Percentiles rank a stretch among this genome's conserved stretches.
phyloP scores from a whole-genome alignment of 2,888 invertebrate species.

The Steinernema hermaphroditum region DNA sequence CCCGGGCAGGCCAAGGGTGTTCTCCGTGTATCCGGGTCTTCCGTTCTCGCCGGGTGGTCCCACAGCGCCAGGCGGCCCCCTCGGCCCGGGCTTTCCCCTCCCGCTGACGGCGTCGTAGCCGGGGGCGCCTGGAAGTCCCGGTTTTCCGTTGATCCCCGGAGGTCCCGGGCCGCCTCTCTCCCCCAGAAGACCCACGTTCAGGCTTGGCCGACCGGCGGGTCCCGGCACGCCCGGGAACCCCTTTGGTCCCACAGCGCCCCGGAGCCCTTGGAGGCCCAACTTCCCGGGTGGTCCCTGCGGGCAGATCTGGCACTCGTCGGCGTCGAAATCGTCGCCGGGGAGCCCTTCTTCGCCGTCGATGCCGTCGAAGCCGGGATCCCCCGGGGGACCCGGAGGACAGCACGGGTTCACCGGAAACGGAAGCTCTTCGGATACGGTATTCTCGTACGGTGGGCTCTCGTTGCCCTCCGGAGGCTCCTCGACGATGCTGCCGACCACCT shows the following conservation, averaged over 20 bases:
- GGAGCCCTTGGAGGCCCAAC: neutral
- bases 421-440: slow-evolving; percentile 13
- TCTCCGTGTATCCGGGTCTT: neutral
- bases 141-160: slow-evolving; percentile 4
- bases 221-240: neutral
- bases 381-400: neutral
- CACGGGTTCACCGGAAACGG: neutral
- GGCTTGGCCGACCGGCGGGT: neutral
- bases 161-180: neutral
- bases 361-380: neutral
- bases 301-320: slow-evolving; percentile 5
- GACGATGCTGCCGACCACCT: neutral
- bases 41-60: neutral
- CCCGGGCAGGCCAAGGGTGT: neutral
- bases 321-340: neutral
- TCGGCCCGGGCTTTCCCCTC: neutral
- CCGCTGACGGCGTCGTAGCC: slow-evolving; percentile 12
- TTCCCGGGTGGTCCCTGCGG: neutral
- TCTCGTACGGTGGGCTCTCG: neutral
- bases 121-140: neutral
- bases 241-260: neutral
- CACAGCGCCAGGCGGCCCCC: neutral
- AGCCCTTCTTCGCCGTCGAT: neutral
- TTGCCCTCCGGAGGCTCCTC: neutral
- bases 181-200: neutral